A percentile compares a stretch with the other conserved stretches of the same genome.
These are phyloP conservation scores for Tillus elongatus DNA, from an alignment of 2,888 invertebrate species.

Conservation along the genomic window DNA sequence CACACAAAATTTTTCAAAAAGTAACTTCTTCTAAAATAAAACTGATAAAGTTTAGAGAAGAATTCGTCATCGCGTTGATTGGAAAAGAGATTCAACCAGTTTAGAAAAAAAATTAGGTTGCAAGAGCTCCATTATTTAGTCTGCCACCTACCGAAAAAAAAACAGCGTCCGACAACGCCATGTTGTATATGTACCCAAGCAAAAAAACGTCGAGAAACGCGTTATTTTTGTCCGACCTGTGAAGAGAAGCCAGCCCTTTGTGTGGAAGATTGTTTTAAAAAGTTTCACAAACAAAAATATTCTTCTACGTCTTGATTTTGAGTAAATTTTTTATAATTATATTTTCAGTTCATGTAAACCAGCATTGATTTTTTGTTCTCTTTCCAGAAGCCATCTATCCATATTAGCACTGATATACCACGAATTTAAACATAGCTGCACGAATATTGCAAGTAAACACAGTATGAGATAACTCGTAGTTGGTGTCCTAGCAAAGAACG, in stretches of 20 bases:
- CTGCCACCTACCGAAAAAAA: conserved; percentile 21
- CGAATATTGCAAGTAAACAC: conserved; percentile 21
- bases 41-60: conserved; percentile 23
- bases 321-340: conserved; percentile 12
- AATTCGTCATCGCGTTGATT: conserved; percentile 20
- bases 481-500: conserved; percentile 22
- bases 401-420: conserved; percentile 23
- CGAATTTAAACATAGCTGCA: conserved; percentile 22
- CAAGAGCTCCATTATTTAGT: conserved; percentile 19
- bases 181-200: conserved; percentile 17
- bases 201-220: conserved; percentile 22
- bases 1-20: conserved; percentile 23
- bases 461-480: conserved; percentile 23
- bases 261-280: conserved; percentile 25
- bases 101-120: conserved; percentile 18
- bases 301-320: conserved; percentile 10
- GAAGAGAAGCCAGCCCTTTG: conserved; percentile 22
- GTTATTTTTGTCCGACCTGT: conserved; percentile 21
- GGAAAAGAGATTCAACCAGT: conserved; percentile 20
- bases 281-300: conserved; percentile 21
- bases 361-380: conserved; percentile 24
- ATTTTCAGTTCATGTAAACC: conserved; percentile 15
- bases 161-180: conserved; percentile 20
- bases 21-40: conserved; percentile 22
- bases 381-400: conserved; percentile 23